Conservation (phyloP, 2,113 vertebrate species). For the Brachyhypopomus gauderio region DNA sequence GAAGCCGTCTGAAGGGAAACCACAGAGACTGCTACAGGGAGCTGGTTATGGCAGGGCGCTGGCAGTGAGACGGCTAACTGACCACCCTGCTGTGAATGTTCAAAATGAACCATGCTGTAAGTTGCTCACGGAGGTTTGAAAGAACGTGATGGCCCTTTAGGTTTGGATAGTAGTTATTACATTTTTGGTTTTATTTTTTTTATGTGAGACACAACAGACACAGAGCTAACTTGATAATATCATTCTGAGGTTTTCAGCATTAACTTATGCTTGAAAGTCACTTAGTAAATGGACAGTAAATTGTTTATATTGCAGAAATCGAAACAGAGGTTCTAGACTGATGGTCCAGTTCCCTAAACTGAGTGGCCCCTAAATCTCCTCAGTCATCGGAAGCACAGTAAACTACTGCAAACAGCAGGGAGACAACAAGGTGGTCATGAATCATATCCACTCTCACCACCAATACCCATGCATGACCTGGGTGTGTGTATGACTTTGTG, state of each 20-base stretch:
- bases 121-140: background rate
- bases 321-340: background rate
- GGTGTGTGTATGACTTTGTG: background rate
- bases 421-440: background rate
- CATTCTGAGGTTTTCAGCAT: background rate
- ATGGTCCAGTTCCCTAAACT: background rate
- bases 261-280: background rate
- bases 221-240: background rate
- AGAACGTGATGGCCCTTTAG: slow-evolving; percentile 28
- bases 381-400: background rate
- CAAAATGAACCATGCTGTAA: background rate
- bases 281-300: background rate
- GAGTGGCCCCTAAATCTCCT: slow-evolving; percentile 7
- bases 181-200: background rate
- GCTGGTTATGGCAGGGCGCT: background rate
- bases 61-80: too few relatives aligned
- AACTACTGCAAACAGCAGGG: slow-evolving; percentile 16
- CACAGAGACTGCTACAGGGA: background rate
- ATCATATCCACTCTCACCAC: slow-evolving; percentile 14
- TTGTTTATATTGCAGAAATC: slow-evolving; percentile 10
- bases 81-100: too few relatives aligned
- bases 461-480: slow-evolving; percentile 29
- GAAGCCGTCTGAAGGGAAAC: background rate
- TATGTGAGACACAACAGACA: background rate
- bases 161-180: background rate